Conservation (phyloP, 2,113 vertebrate species). For the Podarcis raffonei region DNA sequence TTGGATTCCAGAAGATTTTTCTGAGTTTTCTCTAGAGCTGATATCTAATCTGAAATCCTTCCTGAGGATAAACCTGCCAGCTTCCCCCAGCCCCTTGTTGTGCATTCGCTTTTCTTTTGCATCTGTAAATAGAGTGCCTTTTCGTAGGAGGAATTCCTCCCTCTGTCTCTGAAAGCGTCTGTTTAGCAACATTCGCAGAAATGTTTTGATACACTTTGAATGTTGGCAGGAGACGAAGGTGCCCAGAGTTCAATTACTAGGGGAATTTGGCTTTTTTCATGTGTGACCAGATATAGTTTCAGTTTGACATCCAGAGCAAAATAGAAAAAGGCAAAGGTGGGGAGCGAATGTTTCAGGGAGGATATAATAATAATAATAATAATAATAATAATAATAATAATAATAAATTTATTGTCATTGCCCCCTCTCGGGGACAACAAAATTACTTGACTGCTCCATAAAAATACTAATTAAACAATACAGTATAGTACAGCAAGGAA, state of each 20-base stretch:
- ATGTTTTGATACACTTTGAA: conserved; percentile 52
- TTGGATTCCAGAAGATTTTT: conserved; percentile 44
- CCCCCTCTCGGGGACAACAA: too few relatives aligned
- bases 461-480: too few relatives aligned
- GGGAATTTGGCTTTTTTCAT: conserved; percentile 62
- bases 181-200: conserved; percentile 52
- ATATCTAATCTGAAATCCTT: conserved; percentile 26
- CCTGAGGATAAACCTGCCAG: conserved; percentile 18
- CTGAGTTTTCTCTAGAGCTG: not conserved
- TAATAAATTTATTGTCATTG: too few relatives aligned
- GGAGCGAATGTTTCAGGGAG: conserved; percentile 3
- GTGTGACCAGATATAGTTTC: conserved; percentile 57
- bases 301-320: conserved; percentile 31
- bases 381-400: too few relatives aligned
- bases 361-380: too few relatives aligned
- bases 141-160: conserved; percentile 55
- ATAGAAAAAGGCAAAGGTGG: conserved; percentile 47
- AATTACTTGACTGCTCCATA: too few relatives aligned
- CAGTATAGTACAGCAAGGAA: too few relatives aligned
- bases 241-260: conserved; percentile 58
- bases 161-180: conserved; percentile 52
- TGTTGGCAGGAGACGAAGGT: conserved; percentile 32
- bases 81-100: conserved; percentile 22
- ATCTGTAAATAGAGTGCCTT: conserved; percentile 23
- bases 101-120: conserved; percentile 13